Percentiles rank a stretch among this genome's conserved stretches.
Evolutionary conservation across 2,888 invertebrate genomes (phyloP).

Genomic region (Crocallis elinguaria): DNA sequence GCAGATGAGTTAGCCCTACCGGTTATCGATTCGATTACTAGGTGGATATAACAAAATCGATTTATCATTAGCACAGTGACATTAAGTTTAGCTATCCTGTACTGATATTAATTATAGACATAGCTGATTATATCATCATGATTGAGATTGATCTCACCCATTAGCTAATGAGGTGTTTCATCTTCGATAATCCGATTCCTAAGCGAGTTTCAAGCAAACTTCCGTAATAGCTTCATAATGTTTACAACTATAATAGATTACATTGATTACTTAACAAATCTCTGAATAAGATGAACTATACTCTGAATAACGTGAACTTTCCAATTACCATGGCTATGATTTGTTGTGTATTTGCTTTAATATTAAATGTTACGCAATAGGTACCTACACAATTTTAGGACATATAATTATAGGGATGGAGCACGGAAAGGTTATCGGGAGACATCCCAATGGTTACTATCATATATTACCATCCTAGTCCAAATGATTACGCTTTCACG

Average conservation of each 20-base stretch:
- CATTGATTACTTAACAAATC: not conserved
- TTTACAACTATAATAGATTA: constrained; percentile 2
- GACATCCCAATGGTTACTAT: no score
- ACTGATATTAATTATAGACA: constrained; percentile 26
- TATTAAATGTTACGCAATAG: no score
- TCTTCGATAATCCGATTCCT: constrained; percentile 40
- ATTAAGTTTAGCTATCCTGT: not conserved
- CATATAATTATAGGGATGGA: no score
- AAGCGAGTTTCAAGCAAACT: constrained; percentile 5
- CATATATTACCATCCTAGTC: no score
- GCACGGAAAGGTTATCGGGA: no score
- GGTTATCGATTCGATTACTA: not conserved
- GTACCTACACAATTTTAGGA: no score
- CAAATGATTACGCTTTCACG: no score
- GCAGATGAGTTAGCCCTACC: no score
- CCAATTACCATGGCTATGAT: no score
- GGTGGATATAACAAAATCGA: not conserved
- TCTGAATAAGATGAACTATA: no score
- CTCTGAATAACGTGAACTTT: no score
- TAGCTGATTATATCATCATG: constrained; percentile 7
- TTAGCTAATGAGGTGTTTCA: constrained; percentile 46
- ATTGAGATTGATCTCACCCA: constrained; percentile 48
- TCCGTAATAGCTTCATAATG: constrained; percentile 6
- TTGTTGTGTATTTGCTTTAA: no score
- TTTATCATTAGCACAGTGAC: not conserved